Conservation (phyloP, 2,113 vertebrate species). For the Heliornis fulica region DNA sequence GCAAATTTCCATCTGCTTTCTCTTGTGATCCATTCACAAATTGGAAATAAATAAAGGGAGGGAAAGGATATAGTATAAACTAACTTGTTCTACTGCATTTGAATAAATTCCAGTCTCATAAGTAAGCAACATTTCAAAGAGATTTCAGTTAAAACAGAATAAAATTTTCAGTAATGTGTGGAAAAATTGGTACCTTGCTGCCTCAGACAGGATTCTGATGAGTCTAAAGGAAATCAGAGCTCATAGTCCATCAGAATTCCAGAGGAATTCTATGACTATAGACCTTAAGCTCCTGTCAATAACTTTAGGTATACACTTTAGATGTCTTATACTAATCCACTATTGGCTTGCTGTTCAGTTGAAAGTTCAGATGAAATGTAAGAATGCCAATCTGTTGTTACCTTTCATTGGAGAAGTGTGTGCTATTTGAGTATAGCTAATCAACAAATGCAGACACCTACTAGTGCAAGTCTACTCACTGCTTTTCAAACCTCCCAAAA, state of each 20-base stretch:
- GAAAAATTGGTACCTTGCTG: neutral
- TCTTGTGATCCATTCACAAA: slow-evolving; percentile 4
- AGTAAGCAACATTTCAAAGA: neutral
- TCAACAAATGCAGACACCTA: neutral
- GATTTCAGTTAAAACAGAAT: neutral
- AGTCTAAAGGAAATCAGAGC: neutral
- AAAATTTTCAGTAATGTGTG: neutral
- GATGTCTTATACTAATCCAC: neutral
- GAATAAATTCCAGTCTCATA: neutral
- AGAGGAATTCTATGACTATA: neutral
- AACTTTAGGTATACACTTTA: neutral
- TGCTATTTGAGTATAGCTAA: neutral
- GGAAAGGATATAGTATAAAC: neutral
- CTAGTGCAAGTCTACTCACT: neutral
- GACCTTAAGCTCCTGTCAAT: neutral
- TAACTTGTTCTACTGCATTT: neutral
- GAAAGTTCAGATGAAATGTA: neutral
- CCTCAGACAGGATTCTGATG: neutral
- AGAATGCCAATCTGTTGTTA: neutral
- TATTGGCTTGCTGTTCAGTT: neutral
- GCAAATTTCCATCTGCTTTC: slow-evolving; percentile 19
- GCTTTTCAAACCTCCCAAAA: neutral
- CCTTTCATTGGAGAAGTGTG: accelerated
- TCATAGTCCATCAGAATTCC: neutral
- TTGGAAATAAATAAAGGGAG: neutral